A percentile compares a stretch with the other conserved stretches of the same genome.
Evolutionary conservation across 64 coral and sea anemone genomes (phyloP).

Genomic region (Platygyra sinensis): DNA sequence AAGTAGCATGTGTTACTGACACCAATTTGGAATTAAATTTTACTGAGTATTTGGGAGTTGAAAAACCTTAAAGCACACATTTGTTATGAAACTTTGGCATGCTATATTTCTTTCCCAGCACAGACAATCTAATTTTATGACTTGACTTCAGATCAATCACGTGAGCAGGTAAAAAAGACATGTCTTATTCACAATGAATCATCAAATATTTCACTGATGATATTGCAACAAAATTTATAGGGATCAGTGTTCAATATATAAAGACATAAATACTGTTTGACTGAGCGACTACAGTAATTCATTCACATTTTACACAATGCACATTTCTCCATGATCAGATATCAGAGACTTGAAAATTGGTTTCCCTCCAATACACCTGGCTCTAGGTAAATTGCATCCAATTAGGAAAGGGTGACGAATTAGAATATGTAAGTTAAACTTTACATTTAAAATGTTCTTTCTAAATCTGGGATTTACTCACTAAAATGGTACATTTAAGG

Average conservation of each 20-base stretch:
- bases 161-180: neutral
- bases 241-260: slow-evolving; percentile 5
- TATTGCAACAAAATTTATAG: neutral
- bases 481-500: neutral
- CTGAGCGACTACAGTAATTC: neutral
- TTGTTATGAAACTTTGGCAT: neutral
- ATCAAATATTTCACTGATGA: neutral
- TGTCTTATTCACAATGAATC: neutral
- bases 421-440: neutral
- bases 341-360: neutral
- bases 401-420: neutral
- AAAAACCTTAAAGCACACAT: neutral
- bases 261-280: neutral
- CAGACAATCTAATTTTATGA: neutral
- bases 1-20: neutral
- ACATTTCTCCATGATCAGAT: slow-evolving; percentile 4
- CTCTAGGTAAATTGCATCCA: neutral
- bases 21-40: neutral
- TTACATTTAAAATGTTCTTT: neutral
- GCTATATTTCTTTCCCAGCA: neutral
- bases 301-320: neutral
- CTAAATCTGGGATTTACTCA: neutral
- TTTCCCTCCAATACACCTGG: neutral
- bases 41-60: neutral
- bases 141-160: neutral